Base-by-base conservation (phyloP, 2,797 vertebrate species). In the Takifugu rubripes region DNA sequence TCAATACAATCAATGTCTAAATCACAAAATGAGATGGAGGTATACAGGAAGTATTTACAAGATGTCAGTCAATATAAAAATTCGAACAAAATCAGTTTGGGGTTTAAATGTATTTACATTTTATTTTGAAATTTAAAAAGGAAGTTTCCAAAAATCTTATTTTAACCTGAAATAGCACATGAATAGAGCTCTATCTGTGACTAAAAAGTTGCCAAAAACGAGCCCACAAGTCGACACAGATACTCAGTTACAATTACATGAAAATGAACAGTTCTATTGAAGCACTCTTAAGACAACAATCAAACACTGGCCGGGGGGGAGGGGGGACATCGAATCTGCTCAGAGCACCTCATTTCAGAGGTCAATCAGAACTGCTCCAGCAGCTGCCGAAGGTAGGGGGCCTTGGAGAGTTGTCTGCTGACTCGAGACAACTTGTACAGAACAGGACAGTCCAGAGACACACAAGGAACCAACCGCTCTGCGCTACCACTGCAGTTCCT, bases 351-450 rank as follows among this genome's bases (percentile, higher is more conserved):
- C 14, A 12, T 11, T 43, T 40, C 27, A n/a, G 55, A 55, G 56
- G 52, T 62, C 64, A 56, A 77, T 94, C 90, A 99, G 88, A 99
- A 96, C 90, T 98, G 95, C 79, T 98, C 94, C 79, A 99, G 91
- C 52, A 98, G 92, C 68, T 97, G 96, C 60, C 94, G 94, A 68
- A 98, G 93, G 84, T 99, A 98, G 0, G 97, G 94, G 43, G 93
- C 95, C 89, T 92, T 95, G 49, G 93, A 92, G 58, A 99, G 91
- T 84, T 95, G 94, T 74, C 96, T 88, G 72, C 88, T 93, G 61
- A 96, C 92, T 63, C 92, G 88, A 60, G 93, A 94, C 75, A 97
- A 89, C 87, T 96, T 97, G 92, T 95, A 96, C 67, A 98, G 91
- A 26, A 97, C 89, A 0, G 96, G 95, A 57, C 96, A 98, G 87